These are phyloP conservation scores for Sycobia sp. DNA, from an alignment of 1,140 invertebrate species.

Conservation along the genomic window DNA sequence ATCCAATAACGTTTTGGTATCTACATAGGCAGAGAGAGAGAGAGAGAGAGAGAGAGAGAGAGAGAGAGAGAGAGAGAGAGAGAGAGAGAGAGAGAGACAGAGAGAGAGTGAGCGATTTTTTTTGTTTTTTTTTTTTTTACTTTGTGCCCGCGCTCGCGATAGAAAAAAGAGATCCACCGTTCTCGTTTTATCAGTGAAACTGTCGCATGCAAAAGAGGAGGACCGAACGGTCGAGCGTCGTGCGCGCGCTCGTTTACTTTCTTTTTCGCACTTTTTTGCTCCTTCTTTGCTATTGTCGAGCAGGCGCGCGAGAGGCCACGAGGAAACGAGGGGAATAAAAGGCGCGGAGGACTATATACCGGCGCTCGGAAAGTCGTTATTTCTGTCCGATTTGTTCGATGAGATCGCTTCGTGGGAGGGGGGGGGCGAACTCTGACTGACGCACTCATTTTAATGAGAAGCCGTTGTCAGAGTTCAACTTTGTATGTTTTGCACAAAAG, in stretches of 20 bases:
- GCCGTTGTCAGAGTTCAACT: not conserved
- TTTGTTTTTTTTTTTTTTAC: not conserved
- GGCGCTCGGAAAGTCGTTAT: slow-evolving; percentile 14
- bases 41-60: slow-evolving; percentile 13
- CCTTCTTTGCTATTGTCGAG: too few species aligned
- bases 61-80: not conserved
- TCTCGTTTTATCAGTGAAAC: slow-evolving; percentile 7
- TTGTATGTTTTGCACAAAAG: not conserved
- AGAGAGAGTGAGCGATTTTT: not conserved
- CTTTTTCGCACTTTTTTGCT: not conserved
- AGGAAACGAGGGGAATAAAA: slow-evolving; percentile 2
- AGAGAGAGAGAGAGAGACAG: not conserved
- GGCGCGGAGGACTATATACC: not conserved
- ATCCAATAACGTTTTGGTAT: too few species aligned
- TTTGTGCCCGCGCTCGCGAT: too few species aligned
- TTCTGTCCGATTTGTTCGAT: slow-evolving; percentile 6
- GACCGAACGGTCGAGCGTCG: not conserved
- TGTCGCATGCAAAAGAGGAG: slow-evolving; percentile 11
- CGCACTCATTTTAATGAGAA: slow-evolving; percentile 23
- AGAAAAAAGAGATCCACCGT: not conserved
- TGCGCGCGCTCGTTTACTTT: too few species aligned
- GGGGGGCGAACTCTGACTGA: slow-evolving; percentile 1
- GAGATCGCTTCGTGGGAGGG: too few species aligned
- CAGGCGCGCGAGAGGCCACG: not conserved
- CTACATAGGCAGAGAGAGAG: too few species aligned